phyloP scores from a whole-genome alignment of 1,140 invertebrate species.

The Nasonia longicornis region DNA sequence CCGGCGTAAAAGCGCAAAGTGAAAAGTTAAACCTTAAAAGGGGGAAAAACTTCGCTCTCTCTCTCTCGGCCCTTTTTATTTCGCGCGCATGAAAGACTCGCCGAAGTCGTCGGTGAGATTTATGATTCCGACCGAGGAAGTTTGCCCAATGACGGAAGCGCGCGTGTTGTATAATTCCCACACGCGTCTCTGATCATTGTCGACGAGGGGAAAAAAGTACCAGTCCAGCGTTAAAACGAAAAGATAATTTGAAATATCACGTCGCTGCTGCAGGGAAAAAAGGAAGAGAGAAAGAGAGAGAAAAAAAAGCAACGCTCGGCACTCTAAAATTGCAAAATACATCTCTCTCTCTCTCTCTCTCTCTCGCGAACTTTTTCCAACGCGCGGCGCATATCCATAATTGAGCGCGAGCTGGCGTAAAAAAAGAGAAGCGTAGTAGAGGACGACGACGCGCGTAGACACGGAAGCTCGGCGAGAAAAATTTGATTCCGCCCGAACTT shows the following conservation, averaged over 20 bases:
- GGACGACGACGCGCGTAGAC: too few species aligned
- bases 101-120: constrained; percentile 15
- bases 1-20: constrained; percentile 21
- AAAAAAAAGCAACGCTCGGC: too few species aligned
- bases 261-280: too few species aligned
- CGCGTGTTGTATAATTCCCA: not conserved
- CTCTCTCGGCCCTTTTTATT: constrained; percentile 9
- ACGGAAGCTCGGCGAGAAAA: not conserved
- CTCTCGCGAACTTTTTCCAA: not conserved
- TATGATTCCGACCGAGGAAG: not conserved
- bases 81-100: not conserved
- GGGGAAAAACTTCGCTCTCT: not conserved
- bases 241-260: too few species aligned
- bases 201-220: too few species aligned
- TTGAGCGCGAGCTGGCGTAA: not conserved
- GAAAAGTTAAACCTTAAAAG: constrained; percentile 28
- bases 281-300: too few species aligned
- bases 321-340: not conserved
- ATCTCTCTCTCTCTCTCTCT: not conserved
- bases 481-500: constrained; percentile 19
- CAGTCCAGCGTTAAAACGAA: too few species aligned
- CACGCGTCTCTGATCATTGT: not conserved
- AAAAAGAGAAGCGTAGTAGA: not conserved
- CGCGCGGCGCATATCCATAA: not conserved
- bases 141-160: not conserved